A percentile compares a stretch with the other conserved stretches of the same genome.
Conservation (phyloP, 2,888 invertebrate genomes). For the Steinernema hermaphroditum region DNA sequence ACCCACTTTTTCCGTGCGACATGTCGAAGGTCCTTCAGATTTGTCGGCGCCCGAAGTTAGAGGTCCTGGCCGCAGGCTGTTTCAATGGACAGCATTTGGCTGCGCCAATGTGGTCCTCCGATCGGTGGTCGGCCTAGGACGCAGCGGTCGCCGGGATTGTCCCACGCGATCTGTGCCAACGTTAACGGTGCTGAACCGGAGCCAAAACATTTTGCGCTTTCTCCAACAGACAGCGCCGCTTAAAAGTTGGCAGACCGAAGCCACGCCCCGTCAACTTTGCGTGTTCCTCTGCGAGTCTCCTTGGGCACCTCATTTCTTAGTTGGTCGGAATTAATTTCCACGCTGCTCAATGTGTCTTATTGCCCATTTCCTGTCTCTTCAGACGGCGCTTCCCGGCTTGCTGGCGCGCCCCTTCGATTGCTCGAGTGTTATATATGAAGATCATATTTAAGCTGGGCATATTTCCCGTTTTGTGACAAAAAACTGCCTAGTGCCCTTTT, state of each 20-base stretch:
- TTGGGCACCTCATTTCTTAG: slow-evolving; percentile 13
- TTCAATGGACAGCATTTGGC: no score
- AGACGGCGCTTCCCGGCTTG: neutral
- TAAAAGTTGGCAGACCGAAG: slow-evolving; percentile 8
- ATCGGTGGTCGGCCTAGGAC: neutral
- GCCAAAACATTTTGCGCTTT: slow-evolving; percentile 2
- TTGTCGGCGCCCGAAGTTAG: no score
- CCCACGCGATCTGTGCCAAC: neutral
- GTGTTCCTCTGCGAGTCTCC: neutral
- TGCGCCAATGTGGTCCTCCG: neutral
- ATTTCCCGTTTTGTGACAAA: neutral
- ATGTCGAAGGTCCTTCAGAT: neutral
- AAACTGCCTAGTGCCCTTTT: neutral
- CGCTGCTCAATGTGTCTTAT: neutral
- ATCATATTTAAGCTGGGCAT: slow-evolving; percentile 11
- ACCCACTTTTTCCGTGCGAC: neutral
- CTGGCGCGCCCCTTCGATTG: neutral
- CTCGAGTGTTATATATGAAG: slow-evolving; percentile 26
- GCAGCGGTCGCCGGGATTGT: neutral
- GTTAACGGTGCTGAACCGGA: no score
- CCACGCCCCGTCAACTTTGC: slow-evolving; percentile 3
- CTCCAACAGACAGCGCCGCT: neutral
- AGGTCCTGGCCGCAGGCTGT: no score
- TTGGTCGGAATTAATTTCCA: slow-evolving; percentile 27
- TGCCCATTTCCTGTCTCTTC: slow-evolving; percentile 29